Base-by-base conservation (phyloP, 2,888 invertebrate genomes). In the Lottia gigantea region DNA sequence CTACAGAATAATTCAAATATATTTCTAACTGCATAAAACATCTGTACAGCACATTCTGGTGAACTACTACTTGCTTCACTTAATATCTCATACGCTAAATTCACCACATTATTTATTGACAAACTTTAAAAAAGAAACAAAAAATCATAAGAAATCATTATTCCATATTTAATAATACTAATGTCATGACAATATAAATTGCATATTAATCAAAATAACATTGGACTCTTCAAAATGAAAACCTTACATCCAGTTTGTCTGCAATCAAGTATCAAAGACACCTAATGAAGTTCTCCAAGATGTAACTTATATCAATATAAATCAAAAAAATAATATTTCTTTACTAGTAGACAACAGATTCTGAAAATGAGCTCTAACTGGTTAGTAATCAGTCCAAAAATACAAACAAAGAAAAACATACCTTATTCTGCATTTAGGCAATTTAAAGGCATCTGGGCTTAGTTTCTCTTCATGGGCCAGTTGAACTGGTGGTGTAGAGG, bases 1-100 rank as follows among this genome's bases (percentile, higher is more conserved):
- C 92, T 92, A 71, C 92, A 91, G 87, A 95, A 97, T 80, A 93
- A 90, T 82, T 93, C 93, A 78, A 95, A 92, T 74, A 96, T 92
- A 77, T 92, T 91, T 75, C 94, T 90, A 7, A 93, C 92, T 0
- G 94, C 93, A 70, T 91, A 91, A 80, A 93, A 92, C 73, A 95
- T 89, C 81, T 92, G 91, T 68, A 91, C 90, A 66, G 92, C 91
- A 81, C 92, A 92, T 69, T 85, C 82, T 31, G 91, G 88, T 0
- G 92, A 91, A 80, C 92, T 92, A 70, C 90, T 89, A 23, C 91
- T 90, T 0, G 93, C 93, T 84, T 94, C 93, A 74, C 83, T 82
- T 87, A 95, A 90, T 76, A 93, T 92, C 75, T 91, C 90, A 82
- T 92, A 91, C 0, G 92, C 90, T 49, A 94, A 88, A 71, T 92